Base-by-base conservation (phyloP, 2,888 invertebrate species). In the Leucophenga montana region DNA sequence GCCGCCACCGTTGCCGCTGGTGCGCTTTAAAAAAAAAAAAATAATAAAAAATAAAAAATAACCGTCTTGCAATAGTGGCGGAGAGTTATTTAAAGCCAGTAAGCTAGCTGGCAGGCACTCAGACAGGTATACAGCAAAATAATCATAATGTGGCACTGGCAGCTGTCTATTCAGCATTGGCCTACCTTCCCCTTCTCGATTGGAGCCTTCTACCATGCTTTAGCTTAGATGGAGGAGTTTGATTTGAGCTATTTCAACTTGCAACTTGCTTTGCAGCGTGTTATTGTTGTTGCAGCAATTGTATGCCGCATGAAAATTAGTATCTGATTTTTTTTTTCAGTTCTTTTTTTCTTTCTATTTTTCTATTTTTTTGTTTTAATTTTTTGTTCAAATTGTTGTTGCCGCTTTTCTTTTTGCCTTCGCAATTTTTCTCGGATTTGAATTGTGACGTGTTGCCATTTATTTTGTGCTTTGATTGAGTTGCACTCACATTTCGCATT, bases 241-340 rank as follows among this genome's bases (percentile, higher is more conserved):
- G 13, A 20, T 54, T 18, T 22, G 8, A 20, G 53, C 54, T 16
- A 20, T 13, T 31, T 39, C 22, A 39, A 14, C 39, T 33, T 6
- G 53, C 9, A 22, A 53, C 46, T 31, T 66, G 27, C 33, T 16
- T 59, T 22, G 53, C 62, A 39, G 39, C 39, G 39, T 39, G 3
- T 39, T 39, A 5, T 39, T 39, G 8, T 39, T 39, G 8, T 8
- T 39, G 39, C 74, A 71, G 71, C 70, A 80, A 78, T 81, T 82
- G 81, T 84, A 81, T 81, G 84, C 76, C 67, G 74, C 84, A 77
- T 73, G 73, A 75, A 78, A 81, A 81, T 81, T 84, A 84, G 84
- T 50, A 18, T n/a, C 18, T n/a, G 50, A n/a, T 77, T 76, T 79
- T 78, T 80, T 80, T 82, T 76, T 83, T 78, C 71, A n/a, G n/a